Conservation (phyloP, 2,797 vertebrate species). For the Poeciliopsis presidionis region DNA sequence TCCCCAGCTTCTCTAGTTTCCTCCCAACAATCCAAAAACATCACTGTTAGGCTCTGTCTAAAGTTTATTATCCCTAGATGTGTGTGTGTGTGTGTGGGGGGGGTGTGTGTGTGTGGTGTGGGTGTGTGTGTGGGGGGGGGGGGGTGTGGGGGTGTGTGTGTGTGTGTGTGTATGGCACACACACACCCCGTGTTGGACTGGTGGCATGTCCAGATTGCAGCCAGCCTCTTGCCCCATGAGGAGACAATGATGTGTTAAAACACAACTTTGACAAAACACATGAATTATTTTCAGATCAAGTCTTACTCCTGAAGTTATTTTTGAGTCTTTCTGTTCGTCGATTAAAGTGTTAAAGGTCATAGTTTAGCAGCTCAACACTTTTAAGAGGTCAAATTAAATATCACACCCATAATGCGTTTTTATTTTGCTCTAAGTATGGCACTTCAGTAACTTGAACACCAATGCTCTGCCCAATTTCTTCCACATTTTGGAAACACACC, state of each 20-base stretch:
- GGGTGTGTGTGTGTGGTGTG: no score
- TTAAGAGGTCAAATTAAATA: slow-evolving; percentile 21
- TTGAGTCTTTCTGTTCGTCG: neutral
- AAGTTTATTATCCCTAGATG: neutral
- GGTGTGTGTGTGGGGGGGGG: neutral
- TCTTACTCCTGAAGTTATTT: neutral
- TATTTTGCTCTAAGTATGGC: neutral
- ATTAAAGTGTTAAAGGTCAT: neutral
- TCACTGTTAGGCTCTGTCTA: neutral
- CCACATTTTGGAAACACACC: slow-evolving; percentile 45
- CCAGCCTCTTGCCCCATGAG: neutral
- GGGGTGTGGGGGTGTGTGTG: no score
- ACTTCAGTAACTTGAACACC: slow-evolving; percentile 29
- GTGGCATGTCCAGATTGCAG: neutral
- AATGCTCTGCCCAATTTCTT: neutral
- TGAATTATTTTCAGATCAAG: neutral
- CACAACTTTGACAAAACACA: neutral
- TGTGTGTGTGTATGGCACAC: neutral
- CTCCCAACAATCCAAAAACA: neutral
- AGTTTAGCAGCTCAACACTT: slow-evolving; percentile 18
- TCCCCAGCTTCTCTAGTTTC: neutral
- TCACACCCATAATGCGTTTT: slow-evolving; percentile 8
- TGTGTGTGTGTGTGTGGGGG: neutral
- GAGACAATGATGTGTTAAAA: neutral
- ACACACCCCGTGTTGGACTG: neutral